Percentiles rank a stretch among this genome's conserved stretches.
Evolutionary conservation across 2,113 vertebrate genomes (phyloP).

Genomic region (Gopherus flavomarginatus): DNA sequence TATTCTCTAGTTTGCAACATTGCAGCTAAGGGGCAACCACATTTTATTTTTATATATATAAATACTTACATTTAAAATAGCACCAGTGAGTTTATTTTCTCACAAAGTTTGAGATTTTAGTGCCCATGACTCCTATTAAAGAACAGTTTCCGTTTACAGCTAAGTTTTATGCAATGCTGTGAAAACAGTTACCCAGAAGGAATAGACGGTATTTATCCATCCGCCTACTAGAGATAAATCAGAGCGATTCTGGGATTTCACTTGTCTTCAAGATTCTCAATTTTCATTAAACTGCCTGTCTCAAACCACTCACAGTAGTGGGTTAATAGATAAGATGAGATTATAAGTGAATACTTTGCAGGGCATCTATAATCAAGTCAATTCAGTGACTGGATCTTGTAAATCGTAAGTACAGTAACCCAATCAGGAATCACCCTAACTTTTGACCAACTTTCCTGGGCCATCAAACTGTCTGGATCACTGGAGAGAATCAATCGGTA

Average conservation of each 20-base stretch:
- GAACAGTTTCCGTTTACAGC: neutral
- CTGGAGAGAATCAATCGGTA: neutral
- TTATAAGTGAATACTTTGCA: neutral
- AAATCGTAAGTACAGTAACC: neutral
- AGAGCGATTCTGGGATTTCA: neutral
- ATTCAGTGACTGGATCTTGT: neutral
- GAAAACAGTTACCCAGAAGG: neutral
- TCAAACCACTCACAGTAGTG: neutral
- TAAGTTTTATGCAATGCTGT: neutral
- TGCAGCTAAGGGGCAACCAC: constrained; percentile 36
- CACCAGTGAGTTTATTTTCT: neutral
- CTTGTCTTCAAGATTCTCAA: neutral
- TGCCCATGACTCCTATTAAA: neutral
- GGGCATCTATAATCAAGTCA: neutral
- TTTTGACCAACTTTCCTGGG: neutral
- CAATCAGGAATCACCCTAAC: neutral
- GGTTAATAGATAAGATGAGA: neutral
- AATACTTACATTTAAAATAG: neutral
- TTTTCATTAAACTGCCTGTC: neutral
- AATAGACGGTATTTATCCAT: neutral
- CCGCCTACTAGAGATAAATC: neutral
- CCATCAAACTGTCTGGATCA: neutral
- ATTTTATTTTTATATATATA: constrained; percentile 31
- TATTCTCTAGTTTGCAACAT: constrained; percentile 42
- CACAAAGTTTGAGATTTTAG: neutral